phyloP scores from a whole-genome alignment of 2,797 vertebrate species.

The Rhynchotus rufescens region DNA sequence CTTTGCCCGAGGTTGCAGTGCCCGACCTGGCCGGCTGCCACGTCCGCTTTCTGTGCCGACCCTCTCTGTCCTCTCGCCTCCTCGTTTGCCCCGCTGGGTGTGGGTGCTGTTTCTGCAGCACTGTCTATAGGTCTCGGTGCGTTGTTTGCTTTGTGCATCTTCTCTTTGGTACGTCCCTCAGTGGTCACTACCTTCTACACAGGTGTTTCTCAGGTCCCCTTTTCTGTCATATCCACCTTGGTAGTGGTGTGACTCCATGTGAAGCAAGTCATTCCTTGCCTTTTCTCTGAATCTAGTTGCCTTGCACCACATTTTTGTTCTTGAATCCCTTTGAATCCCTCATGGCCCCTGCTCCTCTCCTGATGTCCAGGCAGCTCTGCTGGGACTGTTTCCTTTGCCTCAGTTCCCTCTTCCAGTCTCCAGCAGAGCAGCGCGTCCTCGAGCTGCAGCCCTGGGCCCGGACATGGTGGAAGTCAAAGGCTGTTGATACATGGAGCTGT shows the following conservation, averaged over 20 bases:
- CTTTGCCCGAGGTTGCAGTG: not conserved
- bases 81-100: not conserved
- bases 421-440: not conserved
- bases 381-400: not conserved
- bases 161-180: not conserved
- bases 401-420: not conserved
- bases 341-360: not conserved
- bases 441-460: not conserved
- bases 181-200: no score
- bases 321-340: not conserved
- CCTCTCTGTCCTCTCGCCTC: not conserved
- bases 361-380: not conserved
- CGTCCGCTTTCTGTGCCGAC: not conserved
- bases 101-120: fast-evolving
- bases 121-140: fast-evolving
- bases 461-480: not conserved
- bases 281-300: not conserved
- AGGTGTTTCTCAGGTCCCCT: not conserved
- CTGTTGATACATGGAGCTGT: not conserved
- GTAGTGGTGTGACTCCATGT: not conserved
- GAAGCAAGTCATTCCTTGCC: not conserved
- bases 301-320: not conserved
- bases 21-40: fast-evolving
- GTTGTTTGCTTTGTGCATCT: not conserved
- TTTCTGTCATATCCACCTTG: not conserved